phyloP scores from a whole-genome alignment of 1,140 invertebrate species.

The Ceratosolen fusciceps region DNA sequence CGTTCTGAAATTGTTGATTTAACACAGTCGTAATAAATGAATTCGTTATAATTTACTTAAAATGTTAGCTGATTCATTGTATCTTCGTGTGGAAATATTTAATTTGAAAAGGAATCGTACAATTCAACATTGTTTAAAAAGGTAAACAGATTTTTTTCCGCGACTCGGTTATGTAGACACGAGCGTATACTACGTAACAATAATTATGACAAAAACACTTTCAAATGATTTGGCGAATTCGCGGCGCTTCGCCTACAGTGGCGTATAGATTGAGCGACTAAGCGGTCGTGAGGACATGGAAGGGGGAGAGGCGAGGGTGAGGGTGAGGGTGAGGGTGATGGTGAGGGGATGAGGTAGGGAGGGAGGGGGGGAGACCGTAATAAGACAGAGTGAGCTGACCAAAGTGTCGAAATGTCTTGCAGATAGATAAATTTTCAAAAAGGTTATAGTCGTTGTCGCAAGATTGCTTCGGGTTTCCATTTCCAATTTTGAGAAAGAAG shows the following conservation, averaged over 20 bases:
- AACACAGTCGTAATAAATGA: neutral
- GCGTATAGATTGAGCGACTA: too few relatives aligned
- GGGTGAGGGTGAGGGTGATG: too few relatives aligned
- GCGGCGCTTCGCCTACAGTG: too few relatives aligned
- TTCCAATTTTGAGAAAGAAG: slow-evolving; percentile 45
- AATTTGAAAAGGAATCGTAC: neutral
- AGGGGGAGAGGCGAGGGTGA: too few relatives aligned
- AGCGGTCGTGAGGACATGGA: too few relatives aligned
- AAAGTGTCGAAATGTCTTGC: slow-evolving; percentile 40
- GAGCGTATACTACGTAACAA: too few relatives aligned
- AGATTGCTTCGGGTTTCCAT: slow-evolving; percentile 48
- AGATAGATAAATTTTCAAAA: slow-evolving; percentile 43
- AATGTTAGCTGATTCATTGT: neutral
- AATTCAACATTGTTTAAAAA: neutral
- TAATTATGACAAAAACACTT: too few relatives aligned
- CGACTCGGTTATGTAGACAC: too few relatives aligned
- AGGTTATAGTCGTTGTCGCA: slow-evolving; percentile 44
- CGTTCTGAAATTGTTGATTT: too few relatives aligned
- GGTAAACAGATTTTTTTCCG: too few relatives aligned
- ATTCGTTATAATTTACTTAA: neutral
- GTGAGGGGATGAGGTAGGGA: too few relatives aligned
- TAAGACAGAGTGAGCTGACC: slow-evolving; percentile 48
- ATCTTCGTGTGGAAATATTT: neutral
- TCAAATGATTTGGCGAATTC: too few relatives aligned
- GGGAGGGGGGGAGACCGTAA: slow-evolving; percentile 41